A percentile compares a stretch with the other conserved stretches of the same genome.
Evolutionary conservation across 2,113 vertebrate genomes (phyloP).

Genomic region (Poeciliopsis retropinna): DNA sequence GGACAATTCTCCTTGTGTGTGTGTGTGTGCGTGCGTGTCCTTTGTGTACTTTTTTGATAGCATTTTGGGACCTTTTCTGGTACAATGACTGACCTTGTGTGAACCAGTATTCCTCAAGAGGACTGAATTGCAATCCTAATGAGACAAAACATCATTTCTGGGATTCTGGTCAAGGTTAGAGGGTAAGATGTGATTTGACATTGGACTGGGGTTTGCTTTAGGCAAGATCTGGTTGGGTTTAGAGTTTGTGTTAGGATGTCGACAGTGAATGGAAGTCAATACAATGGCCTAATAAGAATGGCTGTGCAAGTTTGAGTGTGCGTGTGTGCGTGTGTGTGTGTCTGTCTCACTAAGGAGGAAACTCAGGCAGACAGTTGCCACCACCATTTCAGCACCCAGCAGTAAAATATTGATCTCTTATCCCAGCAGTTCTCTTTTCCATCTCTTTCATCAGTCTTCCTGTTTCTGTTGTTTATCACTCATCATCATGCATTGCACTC

Average conservation of each 20-base stretch:
- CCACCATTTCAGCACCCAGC: conserved; percentile 65
- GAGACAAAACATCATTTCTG: not conserved
- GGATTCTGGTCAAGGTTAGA: not conserved
- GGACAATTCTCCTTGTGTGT: not conserved
- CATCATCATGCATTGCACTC: not conserved
- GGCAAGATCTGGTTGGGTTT: not conserved
- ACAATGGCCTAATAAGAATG: not conserved
- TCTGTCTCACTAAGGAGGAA: conserved; percentile 52
- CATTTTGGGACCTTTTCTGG: not conserved
- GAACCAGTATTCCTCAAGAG: not conserved
- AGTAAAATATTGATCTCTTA: conserved; percentile 69
- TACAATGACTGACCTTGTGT: not conserved
- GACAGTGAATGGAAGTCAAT: not conserved
- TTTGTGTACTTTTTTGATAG: not conserved
- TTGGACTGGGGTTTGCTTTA: not conserved
- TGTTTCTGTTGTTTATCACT: conserved; percentile 11
- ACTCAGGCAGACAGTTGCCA: conserved; percentile 70
- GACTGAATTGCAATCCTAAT: not conserved
- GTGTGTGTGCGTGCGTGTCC: not conserved
- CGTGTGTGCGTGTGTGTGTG: conserved; percentile 12
- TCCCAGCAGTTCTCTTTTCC: conserved; percentile 53
- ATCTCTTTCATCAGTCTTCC: conserved; percentile 38
- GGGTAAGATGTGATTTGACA: not conserved
- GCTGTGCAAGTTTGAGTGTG: not conserved
- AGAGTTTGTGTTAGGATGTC: not conserved